Evolutionary conservation across 2,113 vertebrate species (phyloP), one percentile per base, ranked within the genome.

Genomic region (Electrona antarctica): DNA sequence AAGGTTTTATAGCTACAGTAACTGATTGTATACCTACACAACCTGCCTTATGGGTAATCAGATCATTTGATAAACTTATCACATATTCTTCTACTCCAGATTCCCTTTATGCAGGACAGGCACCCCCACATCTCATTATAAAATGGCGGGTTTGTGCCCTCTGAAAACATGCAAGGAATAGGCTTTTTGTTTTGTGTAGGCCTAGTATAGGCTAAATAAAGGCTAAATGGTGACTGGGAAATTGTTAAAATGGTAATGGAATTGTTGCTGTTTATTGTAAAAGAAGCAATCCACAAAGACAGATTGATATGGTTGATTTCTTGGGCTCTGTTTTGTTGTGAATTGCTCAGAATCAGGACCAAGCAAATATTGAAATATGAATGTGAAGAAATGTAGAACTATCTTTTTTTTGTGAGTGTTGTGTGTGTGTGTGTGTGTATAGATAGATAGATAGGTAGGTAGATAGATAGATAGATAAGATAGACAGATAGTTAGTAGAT

Each of bases 71-170:
- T 59, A 50, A 13, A 12, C 21, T 21, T 21, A 21, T 21, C 21
- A 21, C 7, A 55, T 54, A 55, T 13, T 49, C 21, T 57, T 50
- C 1, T 12, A 64, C 67, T 59, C 29, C 69, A 78, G 51, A 76
- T 68, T 61, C 14, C 69, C 66, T 71, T 41, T 77, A n/a, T 79
- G 65, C 33, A 41, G 69, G 71, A 71, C 86, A 41, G 78, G 73
- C 78, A 86, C 71, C 71, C 21, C 80, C 69, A 67, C 81, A 78
- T 82, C 73, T 78, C 74, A 81, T 74, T 73, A 91, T 87, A 92
- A 92, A 91, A 92, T 92, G 90, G 91, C 90, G 91, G 91, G 82
- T 69, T 60, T 83, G 69, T 83, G 65, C 51, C 74, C 69, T 41
- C 41, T 64, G 54, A 55, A 76, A 82, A 78, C 71, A 78, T 70